A percentile compares a stretch with the other conserved stretches of the same genome.
Evolutionary conservation across 2,888 invertebrate genomes (phyloP).

Genomic region (Leptopilina syphax): DNA sequence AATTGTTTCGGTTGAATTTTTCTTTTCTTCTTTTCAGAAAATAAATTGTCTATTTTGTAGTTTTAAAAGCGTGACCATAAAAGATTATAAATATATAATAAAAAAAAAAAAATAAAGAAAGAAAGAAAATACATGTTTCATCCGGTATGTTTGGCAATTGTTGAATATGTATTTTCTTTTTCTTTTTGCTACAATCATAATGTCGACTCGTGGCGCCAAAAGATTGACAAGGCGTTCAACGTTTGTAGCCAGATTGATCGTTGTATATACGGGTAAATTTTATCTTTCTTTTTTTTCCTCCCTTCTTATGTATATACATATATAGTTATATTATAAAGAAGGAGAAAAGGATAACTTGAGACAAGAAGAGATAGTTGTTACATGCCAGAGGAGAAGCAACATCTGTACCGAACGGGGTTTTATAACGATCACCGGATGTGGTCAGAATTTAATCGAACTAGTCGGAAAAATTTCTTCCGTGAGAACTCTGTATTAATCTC

Average conservation of each 20-base stretch:
- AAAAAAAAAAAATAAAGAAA: too few relatives aligned
- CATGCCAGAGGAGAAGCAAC: slow-evolving; percentile 69
- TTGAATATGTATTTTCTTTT: neutral
- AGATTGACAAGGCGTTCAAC: slow-evolving; percentile 65
- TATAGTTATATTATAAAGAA: slow-evolving; percentile 49
- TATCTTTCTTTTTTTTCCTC: slow-evolving; percentile 45
- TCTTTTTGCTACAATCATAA: slow-evolving; percentile 13
- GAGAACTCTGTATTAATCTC: slow-evolving; percentile 65
- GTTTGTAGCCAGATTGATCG: slow-evolving; percentile 51
- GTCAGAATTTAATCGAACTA: slow-evolving; percentile 73
- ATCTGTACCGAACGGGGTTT: slow-evolving; percentile 61
- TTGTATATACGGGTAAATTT: slow-evolving; percentile 56
- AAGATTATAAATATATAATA: neutral
- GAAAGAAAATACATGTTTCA: neutral
- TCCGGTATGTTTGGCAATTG: slow-evolving; percentile 7
- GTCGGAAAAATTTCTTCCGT: slow-evolving; percentile 75
- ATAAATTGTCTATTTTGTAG: neutral
- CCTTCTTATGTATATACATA: slow-evolving; percentile 41
- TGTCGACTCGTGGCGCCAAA: slow-evolving; percentile 64
- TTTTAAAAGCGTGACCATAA: neutral
- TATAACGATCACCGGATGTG: slow-evolving; percentile 75
- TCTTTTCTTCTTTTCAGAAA: neutral
- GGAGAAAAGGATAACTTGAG: slow-evolving; percentile 52
- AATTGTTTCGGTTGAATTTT: slow-evolving; percentile 1
- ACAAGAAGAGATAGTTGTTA: slow-evolving; percentile 63